These are phyloP conservation scores for Acanthosepion lycidas DNA, from an alignment of 2,888 invertebrate genomes.

Conservation along the genomic window DNA sequence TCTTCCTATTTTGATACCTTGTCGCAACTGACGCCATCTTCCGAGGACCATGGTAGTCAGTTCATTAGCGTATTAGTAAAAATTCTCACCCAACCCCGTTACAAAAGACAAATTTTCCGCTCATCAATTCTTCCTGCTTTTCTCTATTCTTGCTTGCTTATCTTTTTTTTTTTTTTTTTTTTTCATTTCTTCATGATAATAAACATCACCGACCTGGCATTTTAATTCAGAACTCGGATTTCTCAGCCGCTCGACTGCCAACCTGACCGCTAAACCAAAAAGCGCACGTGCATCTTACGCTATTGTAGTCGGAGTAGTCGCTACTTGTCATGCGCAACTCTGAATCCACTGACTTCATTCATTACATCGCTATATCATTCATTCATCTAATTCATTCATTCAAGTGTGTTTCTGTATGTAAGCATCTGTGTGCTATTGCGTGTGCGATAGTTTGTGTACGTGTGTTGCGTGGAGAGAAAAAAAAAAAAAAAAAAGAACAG, in stretches of 20 bases:
- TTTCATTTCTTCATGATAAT: not conserved
- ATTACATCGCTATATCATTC: not conserved
- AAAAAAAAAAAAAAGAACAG: too few species aligned
- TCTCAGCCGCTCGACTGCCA: not conserved
- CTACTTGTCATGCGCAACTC: slow-evolving; percentile 20
- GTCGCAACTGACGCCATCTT: not conserved
- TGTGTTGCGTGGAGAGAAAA: not conserved
- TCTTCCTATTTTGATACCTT: not conserved
- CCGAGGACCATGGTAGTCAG: not conserved
- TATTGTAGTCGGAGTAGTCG: slow-evolving; percentile 22
- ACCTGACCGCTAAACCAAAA: slow-evolving; percentile 1
- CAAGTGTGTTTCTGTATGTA: not conserved
- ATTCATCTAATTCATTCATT: not conserved
- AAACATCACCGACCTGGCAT: not conserved
- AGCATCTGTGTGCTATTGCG: not conserved
- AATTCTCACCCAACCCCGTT: not conserved
- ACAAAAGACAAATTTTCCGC: not conserved
- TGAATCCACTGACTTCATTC: not conserved
- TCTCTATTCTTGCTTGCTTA: too few species aligned
- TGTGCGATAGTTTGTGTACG: not conserved
- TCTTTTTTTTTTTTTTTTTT: not conserved
- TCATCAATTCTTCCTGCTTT: too few species aligned
- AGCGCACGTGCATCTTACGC: slow-evolving; percentile 21
- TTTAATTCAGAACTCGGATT: not conserved
- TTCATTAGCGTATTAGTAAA: not conserved